Evolutionary conservation across 2,797 vertebrate species (phyloP), one percentile per base, ranked within the genome.

Genomic region (Syngnathus rostellatus): DNA sequence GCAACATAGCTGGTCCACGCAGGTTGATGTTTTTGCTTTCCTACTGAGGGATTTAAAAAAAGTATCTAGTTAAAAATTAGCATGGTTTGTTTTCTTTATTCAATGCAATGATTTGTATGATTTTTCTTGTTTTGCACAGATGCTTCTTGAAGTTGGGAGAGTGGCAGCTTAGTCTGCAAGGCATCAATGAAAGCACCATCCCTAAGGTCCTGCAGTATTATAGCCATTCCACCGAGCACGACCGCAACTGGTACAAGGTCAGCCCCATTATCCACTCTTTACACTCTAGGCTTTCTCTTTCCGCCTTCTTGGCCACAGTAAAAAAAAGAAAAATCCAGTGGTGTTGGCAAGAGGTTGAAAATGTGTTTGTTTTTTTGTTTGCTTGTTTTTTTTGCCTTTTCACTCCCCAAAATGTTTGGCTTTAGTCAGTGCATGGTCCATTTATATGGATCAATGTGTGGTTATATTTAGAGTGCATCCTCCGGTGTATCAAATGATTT

Each of bases 211-310:
- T 99, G 69, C 95, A 98, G 78, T 99, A 98, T 87, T 99, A 97
- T 89, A 99, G 93, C 21, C 95, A 95, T 40, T 95, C 97, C 63
- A 99, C 97, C 0, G 97, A 99, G 82, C 97, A 99, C 0, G 97
- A 99, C 78, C 93, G 93, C 87, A 97, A 92, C 89, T 99, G 97
- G 97, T 99, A 99, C 89, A 99, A 99, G 95, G 97, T 99, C 76
- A 90, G 87, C 67, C 10, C 54, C 39, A 41, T 40, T 68, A 39
- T 62, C 9, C 17, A 31, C 38, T 39, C 37, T n/a, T 40, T n/a
- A 41, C 58, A 39, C 9, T n/a, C 38, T 43, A 73, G 62, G 69
- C 59, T 59, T 67, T 31, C 75, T 72, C 80, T 70, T 67, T 53
- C 78, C 40, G 70, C 77, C 63, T 67, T 19, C 45, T 11, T 66